Conservation (phyloP, 2,888 invertebrate genomes). For the Hydriomena furcata region DNA sequence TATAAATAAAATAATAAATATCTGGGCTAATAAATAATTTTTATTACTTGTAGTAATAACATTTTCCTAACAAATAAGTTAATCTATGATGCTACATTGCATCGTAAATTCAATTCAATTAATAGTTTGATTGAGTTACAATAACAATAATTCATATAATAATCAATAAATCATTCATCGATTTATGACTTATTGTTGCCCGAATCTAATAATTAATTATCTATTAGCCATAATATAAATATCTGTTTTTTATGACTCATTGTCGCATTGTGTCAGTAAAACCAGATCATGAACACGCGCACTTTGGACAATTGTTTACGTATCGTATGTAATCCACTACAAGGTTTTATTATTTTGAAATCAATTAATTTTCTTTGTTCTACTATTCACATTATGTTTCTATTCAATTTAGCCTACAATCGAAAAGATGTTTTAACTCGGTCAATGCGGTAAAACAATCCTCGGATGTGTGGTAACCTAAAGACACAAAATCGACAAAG, state of each 20-base stretch:
- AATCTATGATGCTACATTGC: no score
- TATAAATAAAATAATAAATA: no score
- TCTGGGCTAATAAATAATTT: no score
- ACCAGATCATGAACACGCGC: constrained; percentile 43
- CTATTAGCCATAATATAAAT: constrained; percentile 14
- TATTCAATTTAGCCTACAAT: not conserved
- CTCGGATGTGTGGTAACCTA: no score
- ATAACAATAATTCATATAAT: constrained; percentile 9
- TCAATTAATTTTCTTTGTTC: constrained; percentile 33
- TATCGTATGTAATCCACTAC: constrained; percentile 35
- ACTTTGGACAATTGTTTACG: constrained; percentile 39
- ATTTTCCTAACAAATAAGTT: no score
- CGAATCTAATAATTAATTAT: constrained; percentile 12
- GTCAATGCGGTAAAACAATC: no score
- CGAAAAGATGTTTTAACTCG: no score
- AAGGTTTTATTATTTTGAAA: constrained; percentile 41
- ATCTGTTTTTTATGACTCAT: constrained; percentile 17
- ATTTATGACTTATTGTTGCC: constrained; percentile 7
- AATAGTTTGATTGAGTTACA: not conserved
- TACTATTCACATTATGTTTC: not conserved
- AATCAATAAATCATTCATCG: constrained; percentile 6
- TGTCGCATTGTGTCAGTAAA: constrained; percentile 24
- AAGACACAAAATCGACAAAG: no score
- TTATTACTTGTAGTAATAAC: no score
- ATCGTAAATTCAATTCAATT: no score